Evolutionary conservation across 1,140 invertebrate genomes (phyloP), one percentile per base, ranked within the genome.

Genomic region (Drosophila rhopaloa): DNA sequence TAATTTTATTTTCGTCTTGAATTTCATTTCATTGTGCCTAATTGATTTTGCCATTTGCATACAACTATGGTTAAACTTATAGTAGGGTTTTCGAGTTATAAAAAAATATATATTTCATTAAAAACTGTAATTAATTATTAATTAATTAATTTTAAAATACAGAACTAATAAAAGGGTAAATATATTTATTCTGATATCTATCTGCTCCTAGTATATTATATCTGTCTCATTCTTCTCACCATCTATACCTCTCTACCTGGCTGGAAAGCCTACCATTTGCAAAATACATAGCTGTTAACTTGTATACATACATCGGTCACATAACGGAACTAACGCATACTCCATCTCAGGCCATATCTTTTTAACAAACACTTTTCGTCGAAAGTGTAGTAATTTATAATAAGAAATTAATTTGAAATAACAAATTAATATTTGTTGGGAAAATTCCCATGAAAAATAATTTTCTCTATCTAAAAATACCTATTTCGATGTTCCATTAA

Each of bases 1-100:
- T 29, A 53, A 68, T 65, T 68, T 65, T 66, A 46, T 66, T 70
- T 68, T 66, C 60, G 60, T 66, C 48, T 70, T 66, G 40, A 71
- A 70, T 71, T 68, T 56, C 19, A 48, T 47, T 48, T 70, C 41
- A 13, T 65, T 53, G 51, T 10, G 47, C 32, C 13, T 46, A 65
- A 46, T 68, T 68, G 47, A 32, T 65, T 66, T 51, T 37, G 38
- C 40, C 11, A 66, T 68, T 19, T 46, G 62, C 48, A 66, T 62
- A 67, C 37, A 62, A 14, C 6, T 13, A n/a, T n/a, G 24, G 13
- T 48, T 11, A 48, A 48, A 27, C 27, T 48, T n/a, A 48, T 48
- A 48, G 19, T 48, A 27, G 11, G 24, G 5, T 29, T 29, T 1
- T n/a, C 10, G 5, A n/a, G 10, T 48, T 27, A 48, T 29, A 29